These are phyloP conservation scores for Clitarchus hookeri DNA, from an alignment of 2,888 invertebrate species.

Conservation along the genomic window DNA sequence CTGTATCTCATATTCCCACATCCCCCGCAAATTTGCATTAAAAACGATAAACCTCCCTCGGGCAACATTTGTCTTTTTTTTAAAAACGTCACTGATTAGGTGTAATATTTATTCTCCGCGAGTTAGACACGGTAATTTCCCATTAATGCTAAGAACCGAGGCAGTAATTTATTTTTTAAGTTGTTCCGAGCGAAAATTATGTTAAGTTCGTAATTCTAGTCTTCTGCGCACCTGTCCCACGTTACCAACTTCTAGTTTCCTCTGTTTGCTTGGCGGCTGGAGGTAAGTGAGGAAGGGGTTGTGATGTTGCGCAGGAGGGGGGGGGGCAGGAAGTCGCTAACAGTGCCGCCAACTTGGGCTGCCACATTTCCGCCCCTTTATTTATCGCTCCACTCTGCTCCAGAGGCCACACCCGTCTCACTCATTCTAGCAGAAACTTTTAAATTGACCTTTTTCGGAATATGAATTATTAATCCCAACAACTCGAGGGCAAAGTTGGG, in stretches of 20 bases:
- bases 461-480: neutral
- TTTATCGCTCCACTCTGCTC: neutral
- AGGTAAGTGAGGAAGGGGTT: no score
- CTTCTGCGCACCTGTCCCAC: neutral
- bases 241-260: neutral
- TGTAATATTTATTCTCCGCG: neutral
- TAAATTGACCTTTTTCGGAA: slow-evolving; percentile 11
- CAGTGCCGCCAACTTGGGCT: neutral
- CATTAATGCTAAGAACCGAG: neutral
- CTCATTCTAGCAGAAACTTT: neutral
- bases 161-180: neutral
- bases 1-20: no score
- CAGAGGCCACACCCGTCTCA: neutral
- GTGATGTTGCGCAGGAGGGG: neutral
- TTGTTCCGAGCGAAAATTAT: neutral
- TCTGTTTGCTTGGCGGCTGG: neutral
- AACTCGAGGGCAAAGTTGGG: neutral
- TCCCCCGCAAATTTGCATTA: no score
- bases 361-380: slow-evolving; percentile 2
- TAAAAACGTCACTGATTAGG: neutral
- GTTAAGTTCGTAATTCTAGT: neutral
- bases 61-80: neutral
- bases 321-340: neutral
- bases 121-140: neutral
- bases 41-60: no score